Evolutionary conservation across 1,140 invertebrate species (phyloP).

Genomic region (Lutraria rhynchaena): DNA sequence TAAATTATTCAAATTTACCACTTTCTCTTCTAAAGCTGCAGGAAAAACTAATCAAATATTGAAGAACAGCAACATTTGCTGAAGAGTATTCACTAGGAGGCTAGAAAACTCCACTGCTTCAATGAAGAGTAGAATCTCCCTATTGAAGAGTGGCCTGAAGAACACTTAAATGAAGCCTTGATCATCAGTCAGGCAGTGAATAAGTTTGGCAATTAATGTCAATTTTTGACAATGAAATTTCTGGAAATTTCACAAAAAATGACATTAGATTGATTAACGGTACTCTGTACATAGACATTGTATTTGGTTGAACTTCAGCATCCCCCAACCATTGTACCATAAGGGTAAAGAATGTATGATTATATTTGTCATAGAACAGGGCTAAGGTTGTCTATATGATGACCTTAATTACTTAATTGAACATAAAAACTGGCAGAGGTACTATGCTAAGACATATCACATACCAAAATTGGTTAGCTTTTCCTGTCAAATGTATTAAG

Average conservation of each 20-base stretch:
- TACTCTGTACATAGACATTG: constrained; percentile 20
- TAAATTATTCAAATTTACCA: constrained; percentile 25
- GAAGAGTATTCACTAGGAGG: constrained; percentile 16
- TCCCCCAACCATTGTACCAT: too few species aligned
- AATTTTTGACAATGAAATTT: constrained; percentile 42
- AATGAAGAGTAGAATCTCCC: too few species aligned
- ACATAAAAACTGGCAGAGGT: too few species aligned
- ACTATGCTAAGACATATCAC: too few species aligned
- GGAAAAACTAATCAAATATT: constrained; percentile 50
- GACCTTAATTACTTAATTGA: too few species aligned
- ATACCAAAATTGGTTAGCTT: too few species aligned
- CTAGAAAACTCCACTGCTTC: constrained; percentile 1
- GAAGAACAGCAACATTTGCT: background rate
- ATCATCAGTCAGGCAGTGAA: constrained; percentile 42
- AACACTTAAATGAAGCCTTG: constrained; percentile 21
- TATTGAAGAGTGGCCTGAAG: constrained; percentile 16
- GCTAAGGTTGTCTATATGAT: too few species aligned
- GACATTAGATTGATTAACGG: constrained; percentile 29
- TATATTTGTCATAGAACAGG: too few species aligned
- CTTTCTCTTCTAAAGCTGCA: constrained; percentile 15
- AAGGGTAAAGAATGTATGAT: too few species aligned
- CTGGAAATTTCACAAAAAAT: constrained; percentile 38
- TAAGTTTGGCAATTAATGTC: constrained; percentile 38
- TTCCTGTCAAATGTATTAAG: too few species aligned
- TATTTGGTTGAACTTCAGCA: background rate